Conservation (phyloP, 2,797 vertebrate genomes). For the Simalia tracyae region DNA sequence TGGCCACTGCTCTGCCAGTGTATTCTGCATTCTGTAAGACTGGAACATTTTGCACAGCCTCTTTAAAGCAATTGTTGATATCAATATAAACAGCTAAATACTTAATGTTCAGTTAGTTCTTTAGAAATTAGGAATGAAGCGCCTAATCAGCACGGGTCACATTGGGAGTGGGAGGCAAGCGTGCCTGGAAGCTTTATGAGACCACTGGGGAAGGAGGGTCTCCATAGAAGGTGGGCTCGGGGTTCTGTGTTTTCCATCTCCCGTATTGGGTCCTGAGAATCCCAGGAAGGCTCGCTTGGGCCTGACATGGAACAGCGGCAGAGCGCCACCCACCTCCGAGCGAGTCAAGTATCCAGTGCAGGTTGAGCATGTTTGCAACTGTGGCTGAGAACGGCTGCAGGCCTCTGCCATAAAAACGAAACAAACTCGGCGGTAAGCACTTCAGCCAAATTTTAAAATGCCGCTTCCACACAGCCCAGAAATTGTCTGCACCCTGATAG, state of each 20-base stretch:
- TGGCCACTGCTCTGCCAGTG: not conserved
- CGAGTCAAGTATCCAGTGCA: not conserved
- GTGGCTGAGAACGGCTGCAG: not conserved
- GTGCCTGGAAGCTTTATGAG: not conserved
- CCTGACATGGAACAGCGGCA: not conserved
- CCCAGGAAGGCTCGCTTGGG: not conserved
- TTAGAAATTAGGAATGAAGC: not conserved
- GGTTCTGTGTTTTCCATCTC: not conserved
- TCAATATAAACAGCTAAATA: not conserved
- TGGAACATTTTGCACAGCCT: not conserved
- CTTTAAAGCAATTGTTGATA: not conserved
- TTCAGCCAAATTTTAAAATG: not conserved
- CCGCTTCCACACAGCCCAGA: not conserved
- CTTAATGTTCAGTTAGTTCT: not conserved
- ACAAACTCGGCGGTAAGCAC: not conserved
- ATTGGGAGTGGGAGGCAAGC: not conserved
- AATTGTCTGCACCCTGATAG: not conserved
- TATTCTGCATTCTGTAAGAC: not conserved
- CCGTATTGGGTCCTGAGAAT: not conserved
- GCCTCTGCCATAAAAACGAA: not conserved
- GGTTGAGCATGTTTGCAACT: not conserved
- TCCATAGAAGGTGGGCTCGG: not conserved
- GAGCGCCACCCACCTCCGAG: not conserved
- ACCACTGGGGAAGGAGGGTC: not conserved
- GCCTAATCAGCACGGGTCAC: not conserved